phyloP scores from a whole-genome alignment of 2,888 invertebrate genomes.

The Creontiades dilutus region DNA sequence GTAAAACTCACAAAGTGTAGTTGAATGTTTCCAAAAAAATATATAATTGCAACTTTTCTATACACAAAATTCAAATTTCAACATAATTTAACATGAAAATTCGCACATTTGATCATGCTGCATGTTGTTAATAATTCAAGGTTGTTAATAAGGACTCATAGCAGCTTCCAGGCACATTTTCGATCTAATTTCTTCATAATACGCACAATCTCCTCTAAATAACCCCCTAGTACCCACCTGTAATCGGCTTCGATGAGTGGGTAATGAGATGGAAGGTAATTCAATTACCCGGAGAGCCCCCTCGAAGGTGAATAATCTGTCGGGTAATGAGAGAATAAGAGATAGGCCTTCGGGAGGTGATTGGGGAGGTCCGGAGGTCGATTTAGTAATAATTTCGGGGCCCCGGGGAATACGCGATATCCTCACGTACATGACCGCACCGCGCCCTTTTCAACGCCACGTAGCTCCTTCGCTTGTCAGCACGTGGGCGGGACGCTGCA shows the following conservation, averaged over 20 bases:
- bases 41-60: too few relatives aligned
- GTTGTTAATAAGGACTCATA: not conserved
- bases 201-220: not conserved
- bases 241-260: not conserved
- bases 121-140: too few relatives aligned
- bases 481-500: too few relatives aligned
- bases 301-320: not conserved
- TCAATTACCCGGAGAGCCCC: not conserved
- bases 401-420: not conserved
- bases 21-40: too few relatives aligned
- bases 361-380: not conserved
- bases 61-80: too few relatives aligned
- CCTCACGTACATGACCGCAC: not conserved
- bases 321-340: not conserved
- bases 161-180: not conserved
- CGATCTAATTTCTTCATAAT: not conserved
- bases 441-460: not conserved
- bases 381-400: not conserved
- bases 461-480: not conserved
- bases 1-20: too few relatives aligned
- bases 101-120: too few relatives aligned
- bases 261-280: constrained; percentile 8
- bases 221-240: not conserved
- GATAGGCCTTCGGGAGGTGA: not conserved
- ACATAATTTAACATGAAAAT: too few relatives aligned